Base-by-base conservation (phyloP, 2,888 invertebrate genomes). In the Microctonus aethiopoides region DNA sequence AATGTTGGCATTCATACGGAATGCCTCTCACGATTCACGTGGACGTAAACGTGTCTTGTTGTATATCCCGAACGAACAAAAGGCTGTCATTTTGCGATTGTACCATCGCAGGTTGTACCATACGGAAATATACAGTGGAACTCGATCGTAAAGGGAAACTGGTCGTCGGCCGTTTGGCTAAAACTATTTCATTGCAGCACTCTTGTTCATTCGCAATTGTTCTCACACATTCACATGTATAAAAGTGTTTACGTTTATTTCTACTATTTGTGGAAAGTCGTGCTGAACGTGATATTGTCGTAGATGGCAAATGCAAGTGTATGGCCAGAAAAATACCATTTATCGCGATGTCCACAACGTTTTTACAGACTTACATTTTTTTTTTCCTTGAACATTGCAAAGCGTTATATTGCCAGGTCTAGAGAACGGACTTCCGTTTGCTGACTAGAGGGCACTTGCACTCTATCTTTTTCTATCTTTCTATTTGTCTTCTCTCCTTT, bases 261-360 rank as follows among this genome's bases (percentile, higher is more conserved):
- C 16, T 16, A 22, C 11, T 22, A 9, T 57, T 11, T 34, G 51
- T 51, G 1, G 32, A n/a, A 20, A 10, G 22, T 7, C 3, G 32
- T 34, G 20, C 20, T 16, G 22, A 39, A 24, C 24, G 22, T 34
- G 26, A 56, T 56, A 65, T 56, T 56, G 56, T 41, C 39, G 52
- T 22, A 34, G 52, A 52, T 63, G 62, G 64, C 34, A 57, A 69
- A 64, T 51, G 39, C 63, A 57, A 68, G 59, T 59, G 69, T 59
- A 69, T 64, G 57, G 60, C 69, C 34, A 60, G 69, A 64, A 51
- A 63, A 69, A 69, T 69, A 59, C 69, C 69, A 64, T 69, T 64
- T 69, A 64, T 69, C 60, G 64, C 26, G 51, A 59, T 69, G 64
- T 69, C 69, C 64, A 32, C 64, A 59, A 64, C 59, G 64, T 64